These are phyloP conservation scores for Sanderia malayensis DNA, from an alignment of 30 jellyfish, hydroid and myxozoan species.

Conservation along the genomic window DNA sequence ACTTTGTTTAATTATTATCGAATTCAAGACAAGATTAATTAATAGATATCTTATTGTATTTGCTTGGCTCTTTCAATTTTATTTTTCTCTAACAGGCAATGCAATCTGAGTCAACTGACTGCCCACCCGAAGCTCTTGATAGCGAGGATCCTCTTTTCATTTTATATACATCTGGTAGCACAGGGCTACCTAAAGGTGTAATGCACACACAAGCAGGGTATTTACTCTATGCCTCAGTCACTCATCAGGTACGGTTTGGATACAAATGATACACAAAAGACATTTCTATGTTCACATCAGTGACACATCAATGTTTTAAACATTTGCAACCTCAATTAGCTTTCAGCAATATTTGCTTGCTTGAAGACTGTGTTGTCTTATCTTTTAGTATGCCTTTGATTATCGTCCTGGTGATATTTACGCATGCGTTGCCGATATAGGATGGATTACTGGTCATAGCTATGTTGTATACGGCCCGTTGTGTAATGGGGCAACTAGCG, in stretches of 20 bases:
- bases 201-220: slow-evolving; percentile 98
- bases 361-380: background rate
- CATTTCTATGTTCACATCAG: no score
- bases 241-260: slow-evolving; percentile 99
- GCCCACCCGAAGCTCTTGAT: slow-evolving; percentile 88
- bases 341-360: no score
- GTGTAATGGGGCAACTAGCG: slow-evolving; percentile 92
- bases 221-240: slow-evolving; percentile 77
- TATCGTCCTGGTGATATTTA: slow-evolving; percentile 89
- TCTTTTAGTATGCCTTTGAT: slow-evolving; percentile 79
- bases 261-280: no score
- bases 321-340: no score
- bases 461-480: slow-evolving; percentile 98
- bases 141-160: slow-evolving; percentile 90
- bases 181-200: slow-evolving; percentile 98
- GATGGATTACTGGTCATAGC: slow-evolving; percentile 99
- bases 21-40: no score
- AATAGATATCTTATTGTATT: no score
- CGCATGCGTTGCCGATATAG: slow-evolving; percentile 98
- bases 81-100: slow-evolving; percentile 63
- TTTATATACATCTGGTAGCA: slow-evolving; percentile 96
- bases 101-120: slow-evolving; percentile 63
- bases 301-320: no score
- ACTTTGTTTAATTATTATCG: no score
- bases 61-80: no score